phyloP scores from a whole-genome alignment of 2,888 invertebrate species.

The Leptogaster cylindrica region DNA sequence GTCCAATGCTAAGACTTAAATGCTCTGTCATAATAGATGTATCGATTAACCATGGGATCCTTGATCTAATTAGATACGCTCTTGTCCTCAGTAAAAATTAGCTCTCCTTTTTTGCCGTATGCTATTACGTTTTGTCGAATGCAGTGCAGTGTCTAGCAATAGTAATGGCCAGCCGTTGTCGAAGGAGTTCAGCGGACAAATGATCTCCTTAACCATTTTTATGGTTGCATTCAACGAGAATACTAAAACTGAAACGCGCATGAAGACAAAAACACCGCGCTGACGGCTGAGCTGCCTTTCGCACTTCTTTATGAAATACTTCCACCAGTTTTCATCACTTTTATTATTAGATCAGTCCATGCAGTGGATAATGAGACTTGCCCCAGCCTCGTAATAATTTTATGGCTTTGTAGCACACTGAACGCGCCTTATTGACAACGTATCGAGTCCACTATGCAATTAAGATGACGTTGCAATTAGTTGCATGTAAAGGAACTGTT shows the following conservation, averaged over 20 bases:
- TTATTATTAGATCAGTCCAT: conserved; percentile 35
- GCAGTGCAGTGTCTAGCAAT: background rate
- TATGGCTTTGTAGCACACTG: conserved; percentile 16
- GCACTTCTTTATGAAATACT: conserved; percentile 31
- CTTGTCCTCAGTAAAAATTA: conserved; percentile 25
- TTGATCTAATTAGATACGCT: conserved; percentile 34
- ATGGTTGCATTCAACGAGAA: conserved; percentile 13
- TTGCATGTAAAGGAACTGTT: background rate
- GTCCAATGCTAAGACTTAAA: conserved; percentile 10
- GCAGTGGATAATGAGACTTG: conserved; percentile 32
- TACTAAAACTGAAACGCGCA: conserved; percentile 22
- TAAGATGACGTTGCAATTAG: conserved; percentile 22
- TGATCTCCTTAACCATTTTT: conserved; percentile 32
- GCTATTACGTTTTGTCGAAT: background rate
- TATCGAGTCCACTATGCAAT: conserved; percentile 14
- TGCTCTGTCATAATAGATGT: conserved; percentile 13
- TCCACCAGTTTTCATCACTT: conserved; percentile 32
- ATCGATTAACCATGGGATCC: conserved; percentile 27
- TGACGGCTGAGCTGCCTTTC: conserved; percentile 9
- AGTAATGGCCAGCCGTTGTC: background rate
- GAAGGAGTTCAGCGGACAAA: conserved; percentile 22
- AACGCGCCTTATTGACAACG: conserved; percentile 17
- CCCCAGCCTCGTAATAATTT: conserved; percentile 33
- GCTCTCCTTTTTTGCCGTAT: conserved; percentile 7
- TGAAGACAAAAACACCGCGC: conserved; percentile 27